Conservation (phyloP, 2,113 vertebrate genomes). For the Hyla sarda region DNA sequence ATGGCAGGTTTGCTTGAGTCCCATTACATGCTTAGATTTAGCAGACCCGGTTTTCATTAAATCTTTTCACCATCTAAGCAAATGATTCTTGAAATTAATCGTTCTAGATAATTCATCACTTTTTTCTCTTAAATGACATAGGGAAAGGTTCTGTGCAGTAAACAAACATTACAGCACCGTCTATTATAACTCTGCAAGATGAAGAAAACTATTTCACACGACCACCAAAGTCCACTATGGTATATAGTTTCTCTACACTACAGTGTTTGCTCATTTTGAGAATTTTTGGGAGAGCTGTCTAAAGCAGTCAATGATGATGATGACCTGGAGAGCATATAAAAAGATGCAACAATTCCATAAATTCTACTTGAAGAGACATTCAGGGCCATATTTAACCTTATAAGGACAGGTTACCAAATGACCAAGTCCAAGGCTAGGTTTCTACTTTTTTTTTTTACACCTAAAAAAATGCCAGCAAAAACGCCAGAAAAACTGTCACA, state of each 20-base stretch:
- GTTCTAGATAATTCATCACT: constrained; percentile 24
- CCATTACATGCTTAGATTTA: constrained; percentile 31
- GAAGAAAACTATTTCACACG: neutral
- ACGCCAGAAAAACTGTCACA: too few relatives aligned
- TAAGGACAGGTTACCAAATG: too few relatives aligned
- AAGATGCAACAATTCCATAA: too few relatives aligned
- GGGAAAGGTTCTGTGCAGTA: neutral
- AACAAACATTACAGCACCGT: constrained; percentile 5
- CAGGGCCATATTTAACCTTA: too few relatives aligned
- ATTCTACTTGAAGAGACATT: too few relatives aligned
- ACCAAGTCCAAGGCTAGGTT: too few relatives aligned
- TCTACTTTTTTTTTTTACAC: too few relatives aligned
- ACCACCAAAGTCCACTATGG: neutral
- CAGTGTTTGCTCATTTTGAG: neutral
- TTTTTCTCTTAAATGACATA: constrained; percentile 10
- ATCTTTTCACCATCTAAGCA: constrained; percentile 37
- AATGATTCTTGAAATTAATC: constrained; percentile 49
- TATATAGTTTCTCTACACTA: neutral
- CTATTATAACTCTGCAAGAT: neutral
- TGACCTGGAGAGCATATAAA: neutral
- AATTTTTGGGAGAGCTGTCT: neutral
- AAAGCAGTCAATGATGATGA: too few relatives aligned
- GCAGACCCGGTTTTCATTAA: constrained; percentile 30
- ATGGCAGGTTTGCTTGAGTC: neutral
- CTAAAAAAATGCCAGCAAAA: too few relatives aligned